Conservation (phyloP, 2,888 invertebrate species). For the Calliphora vomitoria region DNA sequence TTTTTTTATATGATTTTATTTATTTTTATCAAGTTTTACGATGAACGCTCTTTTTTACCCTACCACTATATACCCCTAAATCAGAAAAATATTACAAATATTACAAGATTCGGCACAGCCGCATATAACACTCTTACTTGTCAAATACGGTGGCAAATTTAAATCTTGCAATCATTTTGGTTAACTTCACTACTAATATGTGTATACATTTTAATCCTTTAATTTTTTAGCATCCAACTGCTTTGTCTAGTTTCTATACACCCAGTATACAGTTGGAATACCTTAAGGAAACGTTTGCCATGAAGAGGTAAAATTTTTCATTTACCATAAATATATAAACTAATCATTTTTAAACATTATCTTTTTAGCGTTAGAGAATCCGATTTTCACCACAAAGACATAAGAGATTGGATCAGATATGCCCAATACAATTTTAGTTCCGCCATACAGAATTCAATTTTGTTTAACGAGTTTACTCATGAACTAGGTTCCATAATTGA, state of each 20-base stretch:
- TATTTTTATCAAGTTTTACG: no score
- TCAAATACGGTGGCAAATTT: no score
- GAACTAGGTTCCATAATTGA: constrained; percentile 61
- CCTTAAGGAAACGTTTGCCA: constrained; percentile 19
- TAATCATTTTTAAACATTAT: neutral
- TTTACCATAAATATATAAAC: neutral
- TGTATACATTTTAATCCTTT: no score
- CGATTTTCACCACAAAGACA: neutral
- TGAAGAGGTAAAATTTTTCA: constrained; percentile 6
- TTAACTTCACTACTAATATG: no score
- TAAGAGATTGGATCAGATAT: constrained; percentile 43
- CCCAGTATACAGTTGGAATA: constrained; percentile 35
- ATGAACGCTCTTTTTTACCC: no score
- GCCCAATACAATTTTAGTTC: constrained; percentile 42
- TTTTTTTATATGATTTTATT: no score
- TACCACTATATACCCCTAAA: no score
- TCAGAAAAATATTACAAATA: no score
- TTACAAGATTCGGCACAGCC: no score
- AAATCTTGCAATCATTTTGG: no score
- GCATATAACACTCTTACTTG: no score
- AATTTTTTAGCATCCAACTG: constrained; percentile 1
- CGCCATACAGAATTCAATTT: constrained; percentile 7
- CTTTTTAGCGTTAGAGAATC: neutral
- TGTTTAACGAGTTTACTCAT: neutral
- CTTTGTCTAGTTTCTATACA: neutral